Conservation (phyloP, 2,797 vertebrate species). For the Falco berigora region DNA sequence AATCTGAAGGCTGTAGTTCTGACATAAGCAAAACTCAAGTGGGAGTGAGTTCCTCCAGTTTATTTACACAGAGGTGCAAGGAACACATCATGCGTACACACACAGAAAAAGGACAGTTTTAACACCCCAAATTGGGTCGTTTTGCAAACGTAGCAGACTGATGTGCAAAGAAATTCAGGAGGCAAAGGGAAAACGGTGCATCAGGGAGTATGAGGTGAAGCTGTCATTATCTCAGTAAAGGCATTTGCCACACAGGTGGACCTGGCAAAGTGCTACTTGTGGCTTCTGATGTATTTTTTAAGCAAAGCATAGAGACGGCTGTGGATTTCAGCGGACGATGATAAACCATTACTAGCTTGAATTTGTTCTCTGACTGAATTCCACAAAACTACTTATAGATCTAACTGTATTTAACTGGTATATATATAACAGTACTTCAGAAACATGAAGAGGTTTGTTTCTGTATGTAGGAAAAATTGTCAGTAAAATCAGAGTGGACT, state of each 20-base stretch:
- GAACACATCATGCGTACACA: rapidly evolving
- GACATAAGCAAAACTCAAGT: background rate
- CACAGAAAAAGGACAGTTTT: background rate
- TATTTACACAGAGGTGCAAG: background rate
- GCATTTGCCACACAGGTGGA: background rate
- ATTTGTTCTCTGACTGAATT: background rate
- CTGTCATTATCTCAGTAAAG: background rate
- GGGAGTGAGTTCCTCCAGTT: background rate
- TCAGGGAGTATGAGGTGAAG: background rate
- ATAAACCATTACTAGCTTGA: background rate
- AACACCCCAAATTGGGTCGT: background rate
- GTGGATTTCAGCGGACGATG: background rate
- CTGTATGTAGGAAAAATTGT: background rate
- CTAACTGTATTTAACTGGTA: background rate
- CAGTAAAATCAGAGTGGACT: background rate
- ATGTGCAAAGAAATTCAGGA: background rate
- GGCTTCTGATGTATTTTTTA: background rate
- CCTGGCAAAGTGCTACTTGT: background rate
- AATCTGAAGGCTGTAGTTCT: background rate
- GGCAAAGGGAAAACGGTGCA: background rate
- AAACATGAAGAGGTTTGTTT: background rate
- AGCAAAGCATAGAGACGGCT: background rate
- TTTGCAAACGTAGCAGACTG: background rate
- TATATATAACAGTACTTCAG: background rate
- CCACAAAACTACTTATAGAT: background rate